Conservation (phyloP, 1,140 invertebrate species). For the Melipona quadrifasciata region DNA sequence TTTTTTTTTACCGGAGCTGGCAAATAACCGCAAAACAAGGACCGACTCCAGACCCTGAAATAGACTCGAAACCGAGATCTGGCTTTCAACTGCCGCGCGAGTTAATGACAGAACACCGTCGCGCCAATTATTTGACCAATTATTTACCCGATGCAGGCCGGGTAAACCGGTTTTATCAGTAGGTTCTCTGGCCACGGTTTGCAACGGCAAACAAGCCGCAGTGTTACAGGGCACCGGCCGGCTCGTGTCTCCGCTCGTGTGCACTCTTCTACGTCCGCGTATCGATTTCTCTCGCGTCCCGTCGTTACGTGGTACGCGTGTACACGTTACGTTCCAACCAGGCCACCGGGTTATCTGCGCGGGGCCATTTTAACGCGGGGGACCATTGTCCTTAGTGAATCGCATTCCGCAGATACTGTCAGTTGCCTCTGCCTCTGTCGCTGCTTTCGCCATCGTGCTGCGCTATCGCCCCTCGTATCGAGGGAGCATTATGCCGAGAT, state of each 20-base stretch:
- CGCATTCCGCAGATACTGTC: constrained; percentile 63
- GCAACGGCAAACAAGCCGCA: constrained; percentile 25
- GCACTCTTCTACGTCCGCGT: constrained; percentile 34
- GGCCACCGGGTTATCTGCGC: constrained; percentile 65
- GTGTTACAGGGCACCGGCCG: constrained; percentile 15
- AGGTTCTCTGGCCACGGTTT: background rate
- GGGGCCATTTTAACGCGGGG: constrained; percentile 61
- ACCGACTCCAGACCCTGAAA: background rate
- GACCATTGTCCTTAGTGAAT: constrained; percentile 64
- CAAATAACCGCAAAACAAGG: no score
- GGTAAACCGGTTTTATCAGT: constrained; percentile 38
- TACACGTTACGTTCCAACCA: constrained; percentile 43
- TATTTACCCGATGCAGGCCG: constrained; percentile 7
- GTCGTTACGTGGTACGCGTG: constrained; percentile 40
- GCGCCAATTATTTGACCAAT: constrained; percentile 30
- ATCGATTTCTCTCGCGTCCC: constrained; percentile 51
- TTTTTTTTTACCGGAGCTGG: no score
- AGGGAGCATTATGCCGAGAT: no score
- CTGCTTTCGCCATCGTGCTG: background rate
- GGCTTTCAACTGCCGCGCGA: background rate
- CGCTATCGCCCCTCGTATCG: no score
- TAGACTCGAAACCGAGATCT: background rate
- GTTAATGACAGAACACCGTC: constrained; percentile 7
- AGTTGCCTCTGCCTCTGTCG: constrained; percentile 55
- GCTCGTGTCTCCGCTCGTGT: constrained; percentile 10